Percentiles rank a stretch among this genome's conserved stretches.
Conservation (phyloP, 2,113 vertebrate species). For the Catagonus wagneri region DNA sequence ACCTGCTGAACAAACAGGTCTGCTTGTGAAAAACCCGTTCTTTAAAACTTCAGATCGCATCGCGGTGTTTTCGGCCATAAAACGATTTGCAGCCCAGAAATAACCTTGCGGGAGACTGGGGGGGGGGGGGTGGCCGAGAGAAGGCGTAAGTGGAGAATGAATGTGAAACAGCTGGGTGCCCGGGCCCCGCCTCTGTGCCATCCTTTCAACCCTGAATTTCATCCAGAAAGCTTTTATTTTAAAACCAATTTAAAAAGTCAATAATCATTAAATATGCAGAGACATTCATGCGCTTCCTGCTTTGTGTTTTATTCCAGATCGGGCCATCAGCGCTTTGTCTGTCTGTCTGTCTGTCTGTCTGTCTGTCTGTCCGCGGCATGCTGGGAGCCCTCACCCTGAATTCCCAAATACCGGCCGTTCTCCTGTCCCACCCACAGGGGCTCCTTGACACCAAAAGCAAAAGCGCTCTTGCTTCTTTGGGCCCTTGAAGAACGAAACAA, state of each 20-base stretch:
- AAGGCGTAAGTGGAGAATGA: background rate
- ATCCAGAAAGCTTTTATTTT: constrained; percentile 76
- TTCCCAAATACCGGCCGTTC: background rate
- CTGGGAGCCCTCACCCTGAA: rapidly evolving
- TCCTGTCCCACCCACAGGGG: rapidly evolving
- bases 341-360: background rate
- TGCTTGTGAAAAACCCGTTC: constrained; percentile 75
- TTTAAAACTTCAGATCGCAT: constrained; percentile 35
- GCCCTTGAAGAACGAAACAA: background rate
- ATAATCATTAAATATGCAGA: constrained; percentile 83
- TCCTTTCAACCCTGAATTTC: constrained; percentile 53
- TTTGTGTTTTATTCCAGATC: constrained; percentile 68
- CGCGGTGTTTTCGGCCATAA: background rate
- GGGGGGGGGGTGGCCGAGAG: too few relatives aligned
- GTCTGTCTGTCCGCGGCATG: background rate
- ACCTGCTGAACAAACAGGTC: constrained; percentile 72
- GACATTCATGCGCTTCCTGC: constrained; percentile 57
- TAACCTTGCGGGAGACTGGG: constrained; percentile 51
- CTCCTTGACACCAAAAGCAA: background rate
- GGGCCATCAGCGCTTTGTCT: background rate
- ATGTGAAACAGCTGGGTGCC: background rate
- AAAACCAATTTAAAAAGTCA: constrained; percentile 74
- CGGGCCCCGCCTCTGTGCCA: constrained; percentile 7
- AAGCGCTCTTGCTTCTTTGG: rapidly evolving
- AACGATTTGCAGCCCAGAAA: constrained; percentile 48